Base-by-base conservation (phyloP, 2,797 vertebrate genomes). In the Antennarius maculatus region DNA sequence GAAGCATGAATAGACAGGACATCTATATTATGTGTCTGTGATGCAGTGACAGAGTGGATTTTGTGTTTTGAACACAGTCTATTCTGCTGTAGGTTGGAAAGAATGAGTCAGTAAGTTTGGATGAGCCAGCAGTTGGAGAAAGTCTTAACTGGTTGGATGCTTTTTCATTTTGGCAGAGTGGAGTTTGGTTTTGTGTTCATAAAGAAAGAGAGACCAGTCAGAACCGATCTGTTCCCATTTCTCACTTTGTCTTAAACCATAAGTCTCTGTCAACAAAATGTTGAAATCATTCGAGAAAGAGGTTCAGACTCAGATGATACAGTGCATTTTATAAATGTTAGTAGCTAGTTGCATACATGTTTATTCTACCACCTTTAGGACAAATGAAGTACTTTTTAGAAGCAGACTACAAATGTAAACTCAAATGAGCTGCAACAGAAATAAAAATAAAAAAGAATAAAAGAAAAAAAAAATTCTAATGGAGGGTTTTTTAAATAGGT, bases 71-170 rank as follows among this genome's bases (percentile, higher is more conserved):
- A 3, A 14, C 6, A 16, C n/a, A 15, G 59, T 43, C 17, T 43
- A 15, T 8, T 2, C 17, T 18, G 7, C 57, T 6, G 55, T 71
- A 74, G 74, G 45, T 52, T 57, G 79, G 74, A 12, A n/a, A 59
- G 23, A 75, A 13, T 84, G 78, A 88, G 72, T 90, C 85, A 86
- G 52, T 65, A 0, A 34, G 10, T 70, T 56, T 61, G 60, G 47
- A 46, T 52, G 3, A 27, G 42, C 9, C n/a, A 46, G 62, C 56
- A 49, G 37, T 37, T 1, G 50, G 41, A 69, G 37, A 41, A 59
- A 69, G 57, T 37, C 16, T 7, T 78, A 14, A 17, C 11, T 62
- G 45, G 37, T 61, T 34, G 47, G 41, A 53, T 29, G 34, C 34
- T 54, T 15, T 67, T 76, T 76, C 70, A 12, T 47, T 54, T 58